Conservation (phyloP, 2,797 vertebrate species). For the Phalloptychus januarius region DNA sequence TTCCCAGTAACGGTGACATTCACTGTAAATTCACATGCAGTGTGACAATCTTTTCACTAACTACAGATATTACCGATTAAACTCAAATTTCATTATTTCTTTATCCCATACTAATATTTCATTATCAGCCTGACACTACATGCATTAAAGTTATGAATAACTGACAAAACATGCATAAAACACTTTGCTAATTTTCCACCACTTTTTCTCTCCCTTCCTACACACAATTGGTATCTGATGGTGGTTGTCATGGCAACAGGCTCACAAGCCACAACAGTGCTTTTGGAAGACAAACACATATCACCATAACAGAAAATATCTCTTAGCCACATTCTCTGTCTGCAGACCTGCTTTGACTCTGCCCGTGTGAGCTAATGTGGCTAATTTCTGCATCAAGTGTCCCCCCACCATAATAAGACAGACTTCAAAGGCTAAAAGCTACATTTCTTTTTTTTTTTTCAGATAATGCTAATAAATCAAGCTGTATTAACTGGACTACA, state of each 20-base stretch:
- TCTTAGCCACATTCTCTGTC: slow-evolving; percentile 57
- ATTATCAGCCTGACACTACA: slow-evolving; percentile 50
- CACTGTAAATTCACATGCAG: slow-evolving; percentile 43
- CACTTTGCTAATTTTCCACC: slow-evolving; percentile 77
- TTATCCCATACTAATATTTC: slow-evolving; percentile 22
- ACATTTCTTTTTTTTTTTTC: background rate
- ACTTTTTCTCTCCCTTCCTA: slow-evolving; percentile 80
- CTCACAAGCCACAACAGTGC: slow-evolving; percentile 82
- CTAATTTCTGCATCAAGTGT: slow-evolving; percentile 10
- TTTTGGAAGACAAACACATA: slow-evolving; percentile 80
- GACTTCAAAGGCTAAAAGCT: background rate
- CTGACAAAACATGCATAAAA: slow-evolving; percentile 70
- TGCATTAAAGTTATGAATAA: slow-evolving; percentile 61
- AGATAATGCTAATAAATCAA: background rate
- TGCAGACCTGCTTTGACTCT: slow-evolving; percentile 38
- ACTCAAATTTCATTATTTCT: slow-evolving; percentile 37
- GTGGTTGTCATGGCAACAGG: slow-evolving; percentile 83
- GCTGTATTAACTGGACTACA: background rate
- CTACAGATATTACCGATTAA: slow-evolving; percentile 28
- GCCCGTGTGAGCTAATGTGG: slow-evolving; percentile 11
- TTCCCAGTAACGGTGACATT: slow-evolving; percentile 30
- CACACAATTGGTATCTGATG: slow-evolving; percentile 82
- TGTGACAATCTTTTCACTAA: slow-evolving; percentile 52
- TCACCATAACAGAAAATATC: slow-evolving; percentile 72
- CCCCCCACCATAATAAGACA: background rate